Percentiles rank a stretch among this genome's conserved stretches.
Conservation (phyloP, 2,888 invertebrate species). For the Caenorhabditis doughertyi region DNA sequence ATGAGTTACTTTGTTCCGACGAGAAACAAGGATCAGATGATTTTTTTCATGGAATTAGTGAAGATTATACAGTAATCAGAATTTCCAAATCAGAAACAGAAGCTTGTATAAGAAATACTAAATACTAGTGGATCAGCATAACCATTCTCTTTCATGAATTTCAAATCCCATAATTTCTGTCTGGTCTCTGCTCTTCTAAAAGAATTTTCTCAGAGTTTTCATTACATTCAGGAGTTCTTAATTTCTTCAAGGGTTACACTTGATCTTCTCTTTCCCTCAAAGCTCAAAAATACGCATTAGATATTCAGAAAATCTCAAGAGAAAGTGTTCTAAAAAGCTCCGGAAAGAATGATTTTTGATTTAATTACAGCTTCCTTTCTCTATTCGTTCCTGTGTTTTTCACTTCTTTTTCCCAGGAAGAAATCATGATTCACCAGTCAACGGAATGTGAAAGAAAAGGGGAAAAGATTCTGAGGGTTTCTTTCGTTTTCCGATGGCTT, state of each 20-base stretch:
- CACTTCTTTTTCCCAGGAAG: not conserved
- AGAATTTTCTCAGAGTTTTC: no score
- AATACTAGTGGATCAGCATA: no score
- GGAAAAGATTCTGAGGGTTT: slow-evolving; percentile 8
- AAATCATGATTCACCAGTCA: slow-evolving; percentile 34
- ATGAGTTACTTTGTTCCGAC: not conserved
- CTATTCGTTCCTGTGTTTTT: slow-evolving; percentile 18
- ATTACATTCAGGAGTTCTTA: no score
- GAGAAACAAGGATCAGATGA: not conserved
- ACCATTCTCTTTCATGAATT: no score
- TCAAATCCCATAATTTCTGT: no score
- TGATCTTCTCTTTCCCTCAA: not conserved
- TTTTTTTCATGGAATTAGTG: no score
- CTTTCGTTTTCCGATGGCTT: slow-evolving; percentile 18
- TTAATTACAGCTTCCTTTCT: slow-evolving; percentile 21
- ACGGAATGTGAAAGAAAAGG: not conserved
- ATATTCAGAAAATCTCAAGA: not conserved
- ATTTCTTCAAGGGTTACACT: no score
- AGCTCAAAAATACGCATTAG: not conserved
- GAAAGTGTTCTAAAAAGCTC: not conserved
- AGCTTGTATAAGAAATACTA: no score
- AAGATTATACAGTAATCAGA: no score
- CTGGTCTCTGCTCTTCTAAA: no score
- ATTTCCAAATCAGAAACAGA: no score
- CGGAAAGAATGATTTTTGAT: slow-evolving; percentile 22